Conservation (phyloP, 1,140 invertebrate species). For the Probaryconus sp. region DNA sequence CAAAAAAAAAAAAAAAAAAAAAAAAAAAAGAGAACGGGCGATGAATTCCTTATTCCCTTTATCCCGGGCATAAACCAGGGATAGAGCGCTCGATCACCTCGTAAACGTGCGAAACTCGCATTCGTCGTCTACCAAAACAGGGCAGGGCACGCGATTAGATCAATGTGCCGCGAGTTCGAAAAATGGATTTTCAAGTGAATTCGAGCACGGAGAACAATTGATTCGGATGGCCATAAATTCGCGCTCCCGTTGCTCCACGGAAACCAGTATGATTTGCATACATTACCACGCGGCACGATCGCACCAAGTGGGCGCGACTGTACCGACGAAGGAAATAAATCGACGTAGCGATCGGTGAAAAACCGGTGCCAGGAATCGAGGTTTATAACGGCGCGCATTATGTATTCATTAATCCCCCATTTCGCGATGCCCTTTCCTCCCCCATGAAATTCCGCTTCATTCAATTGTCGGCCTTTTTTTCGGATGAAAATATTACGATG, state of each 20-base stretch:
- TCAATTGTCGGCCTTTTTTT: constrained; percentile 34
- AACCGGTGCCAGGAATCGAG: constrained; percentile 29
- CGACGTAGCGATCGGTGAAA: constrained; percentile 36
- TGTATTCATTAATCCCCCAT: constrained; percentile 56
- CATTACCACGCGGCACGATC: constrained; percentile 56
- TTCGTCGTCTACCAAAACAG: constrained; percentile 44
- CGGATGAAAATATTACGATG: constrained; percentile 25
- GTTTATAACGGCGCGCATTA: constrained; percentile 47
- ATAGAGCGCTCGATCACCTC: constrained; percentile 27
- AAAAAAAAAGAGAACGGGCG: too few species aligned
- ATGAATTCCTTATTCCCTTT: constrained; percentile 47
- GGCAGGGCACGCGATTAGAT: constrained; percentile 58
- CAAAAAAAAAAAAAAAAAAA: too few species aligned
- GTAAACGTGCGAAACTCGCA: constrained; percentile 40
- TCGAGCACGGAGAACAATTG: constrained; percentile 62
- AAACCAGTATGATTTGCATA: constrained; percentile 65
- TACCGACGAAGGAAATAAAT: constrained; percentile 47
- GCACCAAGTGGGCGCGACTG: constrained; percentile 26
- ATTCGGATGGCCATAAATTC: constrained; percentile 63
- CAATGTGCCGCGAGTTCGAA: constrained; percentile 59
- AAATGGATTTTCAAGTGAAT: constrained; percentile 64
- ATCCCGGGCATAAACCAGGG: constrained; percentile 37
- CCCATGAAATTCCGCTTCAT: constrained; percentile 27
- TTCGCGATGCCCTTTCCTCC: neutral
- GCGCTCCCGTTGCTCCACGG: constrained; percentile 43